Evolutionary conservation across 2,113 vertebrate genomes (phyloP), one percentile per base, ranked within the genome.

Genomic region (Amphiprion ocellaris): DNA sequence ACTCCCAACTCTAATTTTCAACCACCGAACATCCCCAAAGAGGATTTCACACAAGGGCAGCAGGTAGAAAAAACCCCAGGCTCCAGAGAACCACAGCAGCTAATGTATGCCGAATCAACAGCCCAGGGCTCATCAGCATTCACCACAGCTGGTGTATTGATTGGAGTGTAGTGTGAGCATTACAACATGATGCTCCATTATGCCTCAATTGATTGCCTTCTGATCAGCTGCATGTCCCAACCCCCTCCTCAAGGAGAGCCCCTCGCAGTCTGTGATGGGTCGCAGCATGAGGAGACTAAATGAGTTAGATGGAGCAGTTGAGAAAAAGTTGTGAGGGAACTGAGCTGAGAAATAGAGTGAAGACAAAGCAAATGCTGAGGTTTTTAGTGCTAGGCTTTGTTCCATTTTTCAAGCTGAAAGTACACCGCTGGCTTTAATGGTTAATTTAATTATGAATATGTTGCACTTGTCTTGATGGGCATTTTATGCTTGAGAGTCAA

Each of bases 101-200:
- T 81, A 77, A 69, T 85, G 68, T 79, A 58, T 60, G 7, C 54
- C 24, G 49, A 63, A 77, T 84, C 62, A 85, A 21, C 62, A 55
- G 69, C 73, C 50, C 49, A 19, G 47, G 30, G 66, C 82, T 92
- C 85, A 87, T 92, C 81, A 73, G 67, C 81, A 89, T 87, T 91
- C 82, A 0, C 52, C 60, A 33, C 85, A 44, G 89, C 82, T 39
- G 50, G 37, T 2, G 23, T 93, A 94, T 94, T 89, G 93, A 95
- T 93, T 78, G 65, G 41, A 62, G 60, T 65, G 81, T 74, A 86
- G 88, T 53, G 82, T 54, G 64, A 83, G 70, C 77, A 47, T 86
- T 77, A 78, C 37, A 64, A 93, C 90, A 92, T 86, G 90, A 94
- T 88, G 86, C 87, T 88, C 85, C 78, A 90, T 95, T 95, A 93